These are phyloP conservation scores for Crotalus helleri DNA, from an alignment of 2,113 vertebrate species.

Conservation along the genomic window DNA sequence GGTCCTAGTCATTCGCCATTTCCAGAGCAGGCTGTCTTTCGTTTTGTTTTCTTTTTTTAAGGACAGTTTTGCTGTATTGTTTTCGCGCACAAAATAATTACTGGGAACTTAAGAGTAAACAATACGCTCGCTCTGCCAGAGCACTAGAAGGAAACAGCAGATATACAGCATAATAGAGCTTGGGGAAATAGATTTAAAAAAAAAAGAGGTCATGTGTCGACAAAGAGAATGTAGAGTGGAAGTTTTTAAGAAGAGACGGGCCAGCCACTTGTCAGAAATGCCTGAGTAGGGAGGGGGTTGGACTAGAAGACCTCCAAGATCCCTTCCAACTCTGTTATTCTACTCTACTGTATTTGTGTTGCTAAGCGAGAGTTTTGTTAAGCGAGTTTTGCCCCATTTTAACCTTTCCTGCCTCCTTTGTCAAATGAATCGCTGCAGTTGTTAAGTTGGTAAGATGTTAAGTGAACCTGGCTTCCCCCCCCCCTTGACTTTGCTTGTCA, in stretches of 20 bases:
- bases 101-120: neutral
- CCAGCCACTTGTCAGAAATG: too few relatives aligned
- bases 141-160: conserved; percentile 2
- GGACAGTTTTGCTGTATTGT: neutral
- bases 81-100: conserved; percentile 26
- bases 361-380: too few relatives aligned
- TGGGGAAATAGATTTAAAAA: neutral
- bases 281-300: too few relatives aligned
- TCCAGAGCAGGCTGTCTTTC: neutral
- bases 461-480: neutral
- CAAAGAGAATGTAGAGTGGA: neutral
- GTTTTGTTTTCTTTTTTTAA: neutral
- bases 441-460: neutral
- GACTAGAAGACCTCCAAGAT: too few relatives aligned
- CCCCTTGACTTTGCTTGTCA: too few relatives aligned
- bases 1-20: neutral
- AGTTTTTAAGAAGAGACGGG: too few relatives aligned
- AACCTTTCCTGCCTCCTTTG: too few relatives aligned
- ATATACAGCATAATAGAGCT: neutral
- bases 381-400: too few relatives aligned
- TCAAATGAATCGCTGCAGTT: too few relatives aligned
- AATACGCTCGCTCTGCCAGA: conserved; percentile 29
- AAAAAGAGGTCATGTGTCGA: neutral
- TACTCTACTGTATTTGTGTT: too few relatives aligned
- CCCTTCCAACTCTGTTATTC: too few relatives aligned